phyloP scores from a whole-genome alignment of 2,888 invertebrate species.

The Nomada hirtipes region DNA sequence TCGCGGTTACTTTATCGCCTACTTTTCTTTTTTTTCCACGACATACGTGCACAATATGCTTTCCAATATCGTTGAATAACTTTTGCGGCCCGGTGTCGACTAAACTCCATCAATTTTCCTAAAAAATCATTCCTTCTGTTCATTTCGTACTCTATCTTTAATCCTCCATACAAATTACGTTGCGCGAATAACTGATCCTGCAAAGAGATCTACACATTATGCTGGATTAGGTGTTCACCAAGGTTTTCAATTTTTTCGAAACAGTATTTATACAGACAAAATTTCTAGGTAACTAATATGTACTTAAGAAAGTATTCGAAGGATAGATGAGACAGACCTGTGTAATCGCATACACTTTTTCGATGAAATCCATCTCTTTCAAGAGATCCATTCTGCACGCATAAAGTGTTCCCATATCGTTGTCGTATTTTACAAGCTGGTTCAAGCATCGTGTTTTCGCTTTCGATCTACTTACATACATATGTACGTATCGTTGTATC shows the following conservation, averaged over 20 bases:
- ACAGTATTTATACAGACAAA: no score
- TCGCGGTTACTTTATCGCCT: conserved; percentile 40
- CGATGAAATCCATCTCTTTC: conserved; percentile 57
- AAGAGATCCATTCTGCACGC: conserved; percentile 66
- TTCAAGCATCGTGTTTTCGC: conserved; percentile 62
- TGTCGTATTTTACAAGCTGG: conserved; percentile 72
- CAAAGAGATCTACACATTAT: background rate
- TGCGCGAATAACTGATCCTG: conserved; percentile 70
- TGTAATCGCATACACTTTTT: conserved; percentile 57
- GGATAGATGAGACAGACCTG: conserved; percentile 62
- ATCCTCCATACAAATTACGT: conserved; percentile 63
- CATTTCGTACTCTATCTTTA: conserved; percentile 75
- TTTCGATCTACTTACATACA: conserved; percentile 56
- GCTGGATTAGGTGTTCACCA: background rate
- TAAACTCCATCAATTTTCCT: conserved; percentile 71
- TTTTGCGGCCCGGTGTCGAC: conserved; percentile 76
- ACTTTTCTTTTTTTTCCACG: conserved; percentile 72
- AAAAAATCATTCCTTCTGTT: conserved; percentile 68
- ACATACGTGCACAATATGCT: conserved; percentile 67
- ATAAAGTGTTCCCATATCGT: conserved; percentile 69
- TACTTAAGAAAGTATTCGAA: background rate
- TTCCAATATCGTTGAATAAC: conserved; percentile 80
- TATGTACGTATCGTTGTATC: background rate
- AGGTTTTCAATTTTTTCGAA: background rate
- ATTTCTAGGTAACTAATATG: no score